Base-by-base conservation (phyloP, 2,888 invertebrate genomes). In the Drosophila hawaiiensis region DNA sequence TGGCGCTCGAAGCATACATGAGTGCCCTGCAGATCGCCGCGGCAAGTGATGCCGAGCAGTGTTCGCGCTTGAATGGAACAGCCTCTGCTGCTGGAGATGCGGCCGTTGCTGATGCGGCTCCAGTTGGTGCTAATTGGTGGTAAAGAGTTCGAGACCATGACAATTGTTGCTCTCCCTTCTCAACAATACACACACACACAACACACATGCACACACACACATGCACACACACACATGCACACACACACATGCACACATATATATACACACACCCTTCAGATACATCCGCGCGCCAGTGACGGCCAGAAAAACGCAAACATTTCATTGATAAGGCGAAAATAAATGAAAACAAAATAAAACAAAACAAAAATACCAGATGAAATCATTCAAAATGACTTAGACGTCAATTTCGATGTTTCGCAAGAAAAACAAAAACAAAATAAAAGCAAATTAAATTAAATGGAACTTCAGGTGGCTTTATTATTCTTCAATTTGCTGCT, bases 1-100 rank as follows among this genome's bases (percentile, higher is more conserved):
- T 87, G 19, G 84, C 90, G 3, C 78, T 93, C 53, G 93, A 93
- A 59, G 90, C 89, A 41, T 93, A 92, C 68, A 91, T 93, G 82
- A 92, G 83, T 68, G 85, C 92, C 0, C 77, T 93, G 54, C 92
- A 92, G 67, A 90, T 93, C 61, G 87, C 91, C 25, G 74, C 70
- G 12, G 67, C 84, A 6, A 80, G 66, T 29, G 92, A 91, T 62
- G 80, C 80, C 12, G 93, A 92, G 79, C 93, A 91, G 78, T 91
- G 93, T 73, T 82, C 90, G 43, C 88, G 89, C 43, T 67, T 92
- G 9, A 92, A 92, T 70, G 91, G 89, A 28, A 74, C 80, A 19
- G 78, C 83, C 7, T 73, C 74, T 52, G 68, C 78, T n/a, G 76
- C 80, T 55, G 79, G 69, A 41, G 84, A 84, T 55, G 74, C 77